Percentiles rank a stretch among this genome's conserved stretches.
phyloP scores from a whole-genome alignment of 2,888 invertebrate species.

The Polydrusus pterygomalis region DNA sequence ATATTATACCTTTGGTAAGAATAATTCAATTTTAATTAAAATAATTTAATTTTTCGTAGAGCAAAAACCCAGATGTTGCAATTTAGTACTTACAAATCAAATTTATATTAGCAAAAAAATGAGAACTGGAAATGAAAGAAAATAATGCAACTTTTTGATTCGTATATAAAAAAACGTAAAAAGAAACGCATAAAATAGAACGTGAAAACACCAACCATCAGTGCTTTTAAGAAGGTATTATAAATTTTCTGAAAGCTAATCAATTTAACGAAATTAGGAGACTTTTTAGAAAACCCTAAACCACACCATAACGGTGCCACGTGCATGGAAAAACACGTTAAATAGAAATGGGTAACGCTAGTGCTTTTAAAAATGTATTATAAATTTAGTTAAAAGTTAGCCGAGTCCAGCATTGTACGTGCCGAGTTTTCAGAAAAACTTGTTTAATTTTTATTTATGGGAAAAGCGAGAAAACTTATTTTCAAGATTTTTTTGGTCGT shows the following conservation, averaged over 20 bases:
- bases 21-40: too few species aligned
- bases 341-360: conserved; percentile 1
- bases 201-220: not conserved
- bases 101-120: too few species aligned
- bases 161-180: too few species aligned
- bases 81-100: too few species aligned
- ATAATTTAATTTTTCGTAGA: too few species aligned
- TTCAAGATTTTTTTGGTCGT: not conserved
- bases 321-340: not conserved
- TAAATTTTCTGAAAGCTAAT: conserved; percentile 3
- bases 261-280: too few species aligned
- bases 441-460: conserved; percentile 12
- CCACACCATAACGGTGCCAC: not conserved
- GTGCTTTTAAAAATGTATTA: conserved; percentile 16
- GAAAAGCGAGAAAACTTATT: not conserved
- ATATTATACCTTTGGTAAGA: too few species aligned
- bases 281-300: too few species aligned
- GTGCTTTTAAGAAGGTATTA: conserved; percentile 11
- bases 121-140: too few species aligned
- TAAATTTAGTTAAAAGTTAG: conserved; percentile 2
- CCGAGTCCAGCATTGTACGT: conserved; percentile 14
- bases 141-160: too few species aligned
- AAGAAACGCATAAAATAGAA: not conserved
- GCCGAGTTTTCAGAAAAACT: not conserved
- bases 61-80: too few species aligned